phyloP scores from a whole-genome alignment of 2,113 vertebrate genomes.

The Pterophyllum scalare region DNA sequence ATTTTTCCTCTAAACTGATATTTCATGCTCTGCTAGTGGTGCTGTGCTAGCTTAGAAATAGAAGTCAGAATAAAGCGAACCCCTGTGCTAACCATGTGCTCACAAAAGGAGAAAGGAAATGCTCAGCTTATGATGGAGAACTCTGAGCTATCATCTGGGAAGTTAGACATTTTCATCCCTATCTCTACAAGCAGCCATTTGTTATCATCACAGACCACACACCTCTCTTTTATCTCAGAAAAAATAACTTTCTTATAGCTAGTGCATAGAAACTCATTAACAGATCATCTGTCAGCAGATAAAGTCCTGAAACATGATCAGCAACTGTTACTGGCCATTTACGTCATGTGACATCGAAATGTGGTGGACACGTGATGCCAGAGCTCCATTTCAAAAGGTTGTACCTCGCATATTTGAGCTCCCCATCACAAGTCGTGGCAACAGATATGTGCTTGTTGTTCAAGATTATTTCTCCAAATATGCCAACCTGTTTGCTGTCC shows the following conservation, averaged over 20 bases:
- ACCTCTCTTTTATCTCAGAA: no score
- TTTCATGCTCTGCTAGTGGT: background rate
- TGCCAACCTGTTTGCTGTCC: conserved; percentile 17
- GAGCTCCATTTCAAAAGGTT: conserved; percentile 39
- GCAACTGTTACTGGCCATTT: no score
- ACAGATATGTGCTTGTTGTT: conserved; percentile 39
- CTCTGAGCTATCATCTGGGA: background rate
- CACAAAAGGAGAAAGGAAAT: background rate
- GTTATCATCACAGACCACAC: no score
- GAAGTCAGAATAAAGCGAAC: background rate
- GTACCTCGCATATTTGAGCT: conserved; percentile 38
- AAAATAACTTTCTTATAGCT: no score
- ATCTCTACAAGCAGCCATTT: background rate
- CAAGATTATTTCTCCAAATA: conserved; percentile 39
- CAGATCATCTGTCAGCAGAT: no score
- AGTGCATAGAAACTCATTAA: no score
- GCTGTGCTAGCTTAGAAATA: background rate
- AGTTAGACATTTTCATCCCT: background rate
- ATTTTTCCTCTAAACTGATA: background rate
- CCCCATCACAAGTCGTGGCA: conserved; percentile 13
- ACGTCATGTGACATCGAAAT: no score
- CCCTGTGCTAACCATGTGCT: background rate
- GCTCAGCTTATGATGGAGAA: background rate
- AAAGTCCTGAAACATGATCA: no score
- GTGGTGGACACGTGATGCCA: conserved; percentile 1